These are phyloP conservation scores for Drosophila fungiperda DNA, from an alignment of 2,888 invertebrate species.

Conservation along the genomic window DNA sequence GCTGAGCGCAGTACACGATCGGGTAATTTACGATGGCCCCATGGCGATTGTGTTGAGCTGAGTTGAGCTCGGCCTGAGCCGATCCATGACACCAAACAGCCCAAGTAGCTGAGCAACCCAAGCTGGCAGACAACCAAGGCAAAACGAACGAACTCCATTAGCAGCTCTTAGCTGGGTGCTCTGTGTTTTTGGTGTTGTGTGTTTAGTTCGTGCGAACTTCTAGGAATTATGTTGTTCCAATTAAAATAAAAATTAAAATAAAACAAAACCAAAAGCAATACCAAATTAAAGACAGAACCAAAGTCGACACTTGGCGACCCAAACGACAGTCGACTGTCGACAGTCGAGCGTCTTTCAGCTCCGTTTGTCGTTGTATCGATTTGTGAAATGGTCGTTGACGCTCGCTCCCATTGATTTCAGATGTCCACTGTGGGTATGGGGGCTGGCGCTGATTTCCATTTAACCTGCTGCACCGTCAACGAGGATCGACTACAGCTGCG, in stretches of 20 bases:
- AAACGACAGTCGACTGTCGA: slow-evolving; percentile 24
- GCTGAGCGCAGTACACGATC: slow-evolving; percentile 72
- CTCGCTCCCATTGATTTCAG: slow-evolving; percentile 75
- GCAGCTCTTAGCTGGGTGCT: slow-evolving; percentile 53
- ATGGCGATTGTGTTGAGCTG: slow-evolving; percentile 69
- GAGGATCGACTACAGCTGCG: slow-evolving; percentile 64
- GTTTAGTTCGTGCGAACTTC: slow-evolving; percentile 81
- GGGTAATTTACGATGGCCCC: slow-evolving; percentile 82
- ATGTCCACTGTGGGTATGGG: slow-evolving; percentile 52
- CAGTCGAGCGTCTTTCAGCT: slow-evolving; percentile 5
- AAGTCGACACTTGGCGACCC: slow-evolving; percentile 70
- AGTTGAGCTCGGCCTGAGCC: slow-evolving; percentile 35
- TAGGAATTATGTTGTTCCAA: slow-evolving; percentile 85
- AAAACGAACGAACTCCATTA: slow-evolving; percentile 79
- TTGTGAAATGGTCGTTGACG: slow-evolving; percentile 81
- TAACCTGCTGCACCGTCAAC: slow-evolving; percentile 75
- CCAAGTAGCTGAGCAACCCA: slow-evolving; percentile 19
- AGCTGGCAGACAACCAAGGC: slow-evolving; percentile 10
- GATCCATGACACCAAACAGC: slow-evolving; percentile 57
- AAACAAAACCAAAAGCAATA: slow-evolving; percentile 53
- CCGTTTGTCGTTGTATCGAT: slow-evolving; percentile 76
- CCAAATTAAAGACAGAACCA: slow-evolving; percentile 50
- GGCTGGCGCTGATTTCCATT: slow-evolving; percentile 78
- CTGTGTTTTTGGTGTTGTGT: slow-evolving; percentile 25
- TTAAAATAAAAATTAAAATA: slow-evolving; percentile 82